A percentile compares a stretch with the other conserved stretches of the same genome.
phyloP scores from a whole-genome alignment of 2,113 vertebrate genomes.

The Apeltes quadracus region DNA sequence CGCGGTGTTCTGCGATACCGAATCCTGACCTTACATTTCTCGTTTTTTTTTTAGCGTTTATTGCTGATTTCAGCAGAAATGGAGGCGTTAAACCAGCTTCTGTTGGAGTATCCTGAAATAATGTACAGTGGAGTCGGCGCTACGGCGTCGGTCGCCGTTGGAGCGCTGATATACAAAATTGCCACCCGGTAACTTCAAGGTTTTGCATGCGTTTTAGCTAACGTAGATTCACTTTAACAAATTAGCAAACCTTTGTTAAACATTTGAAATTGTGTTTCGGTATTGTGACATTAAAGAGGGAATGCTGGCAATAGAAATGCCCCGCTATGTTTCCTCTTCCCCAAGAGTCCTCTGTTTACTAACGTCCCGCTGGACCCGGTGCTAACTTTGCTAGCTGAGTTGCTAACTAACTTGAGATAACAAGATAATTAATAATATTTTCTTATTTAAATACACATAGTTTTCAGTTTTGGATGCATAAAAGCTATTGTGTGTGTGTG shows the following conservation, averaged over 20 bases:
- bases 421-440: too few species aligned
- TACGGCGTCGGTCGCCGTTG: conserved; percentile 84
- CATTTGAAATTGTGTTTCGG: neutral
- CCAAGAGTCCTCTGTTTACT: neutral
- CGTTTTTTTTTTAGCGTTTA: neutral
- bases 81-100: conserved; percentile 80
- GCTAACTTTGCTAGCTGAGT: conserved; percentile 30
- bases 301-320: too few species aligned
- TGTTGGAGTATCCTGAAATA: conserved; percentile 78
- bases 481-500: neutral
- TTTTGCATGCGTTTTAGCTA: conserved; percentile 7
- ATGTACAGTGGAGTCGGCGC: conserved; percentile 86
- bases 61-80: conserved; percentile 55
- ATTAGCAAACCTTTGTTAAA: neutral
- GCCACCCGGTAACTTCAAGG: conserved; percentile 82
- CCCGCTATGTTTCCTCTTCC: neutral
- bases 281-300: too few species aligned
- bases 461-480: rapidly evolving
- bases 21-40: neutral
- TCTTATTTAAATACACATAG: neutral
- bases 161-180: conserved; percentile 86
- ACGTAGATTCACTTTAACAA: too few species aligned
- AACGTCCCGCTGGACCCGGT: neutral
- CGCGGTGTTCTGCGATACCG: neutral
- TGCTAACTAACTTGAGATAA: conserved; percentile 22